These are phyloP conservation scores for Thamnophis elegans DNA, from an alignment of 2,797 vertebrate genomes.

Conservation along the genomic window DNA sequence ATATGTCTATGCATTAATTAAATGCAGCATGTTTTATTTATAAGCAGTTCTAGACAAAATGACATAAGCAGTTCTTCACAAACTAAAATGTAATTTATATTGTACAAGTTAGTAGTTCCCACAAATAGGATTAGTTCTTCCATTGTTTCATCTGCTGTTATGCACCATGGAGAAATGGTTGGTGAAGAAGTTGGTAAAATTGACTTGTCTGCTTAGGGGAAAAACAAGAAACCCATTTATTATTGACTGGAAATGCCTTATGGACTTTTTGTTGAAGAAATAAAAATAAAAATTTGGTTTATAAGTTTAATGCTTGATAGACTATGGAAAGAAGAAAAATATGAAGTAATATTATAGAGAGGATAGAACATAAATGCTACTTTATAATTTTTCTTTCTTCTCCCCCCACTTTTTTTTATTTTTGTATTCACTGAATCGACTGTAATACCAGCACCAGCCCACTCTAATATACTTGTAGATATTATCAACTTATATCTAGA, in stretches of 20 bases:
- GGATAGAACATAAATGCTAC: background rate
- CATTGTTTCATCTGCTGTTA: background rate
- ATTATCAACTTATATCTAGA: background rate
- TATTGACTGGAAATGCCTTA: background rate
- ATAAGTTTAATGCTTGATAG: background rate
- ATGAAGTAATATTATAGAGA: background rate
- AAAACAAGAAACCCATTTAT: background rate
- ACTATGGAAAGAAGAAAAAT: background rate
- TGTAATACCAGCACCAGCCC: no score
- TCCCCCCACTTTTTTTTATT: background rate
- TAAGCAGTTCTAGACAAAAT: slow-evolving; percentile 15
- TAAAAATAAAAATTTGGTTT: background rate
- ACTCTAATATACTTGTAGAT: background rate
- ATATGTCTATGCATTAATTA: background rate
- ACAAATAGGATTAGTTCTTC: background rate
- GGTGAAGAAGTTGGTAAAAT: background rate
- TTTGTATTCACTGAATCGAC: no score
- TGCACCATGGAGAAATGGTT: background rate
- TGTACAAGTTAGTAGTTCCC: background rate
- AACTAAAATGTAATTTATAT: slow-evolving; percentile 5
- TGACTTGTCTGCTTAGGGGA: background rate
- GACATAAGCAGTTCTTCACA: background rate
- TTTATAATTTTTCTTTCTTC: background rate
- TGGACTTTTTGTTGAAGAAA: background rate
- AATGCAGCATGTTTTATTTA: background rate